Percentiles rank a stretch among this genome's conserved stretches.
phyloP scores from a whole-genome alignment of 2,113 vertebrate species.

The Dromiciops gliroides region DNA sequence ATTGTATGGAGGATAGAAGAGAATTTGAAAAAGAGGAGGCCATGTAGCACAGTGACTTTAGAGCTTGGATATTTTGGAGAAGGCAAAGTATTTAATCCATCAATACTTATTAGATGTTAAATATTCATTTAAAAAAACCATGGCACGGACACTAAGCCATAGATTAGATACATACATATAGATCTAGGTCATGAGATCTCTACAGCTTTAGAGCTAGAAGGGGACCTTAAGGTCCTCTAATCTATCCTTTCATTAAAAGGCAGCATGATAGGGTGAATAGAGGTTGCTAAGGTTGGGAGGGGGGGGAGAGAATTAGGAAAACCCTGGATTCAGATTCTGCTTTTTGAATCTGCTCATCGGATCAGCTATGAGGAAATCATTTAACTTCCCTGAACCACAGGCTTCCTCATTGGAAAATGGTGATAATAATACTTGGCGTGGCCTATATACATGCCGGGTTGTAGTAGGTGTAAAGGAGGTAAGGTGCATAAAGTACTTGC shows the following conservation, averaged over 20 bases:
- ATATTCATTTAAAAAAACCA: not conserved
- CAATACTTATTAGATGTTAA: not conserved
- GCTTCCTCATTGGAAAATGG: not conserved
- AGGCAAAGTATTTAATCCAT: not conserved
- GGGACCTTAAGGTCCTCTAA: not conserved
- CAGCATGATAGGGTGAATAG: not conserved
- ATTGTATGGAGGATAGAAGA: not conserved
- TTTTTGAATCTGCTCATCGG: not conserved
- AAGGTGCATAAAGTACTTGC: not conserved
- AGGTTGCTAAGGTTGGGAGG: not conserved
- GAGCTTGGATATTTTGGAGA: not conserved
- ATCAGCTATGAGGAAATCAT: not conserved
- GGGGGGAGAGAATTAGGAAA: too few species aligned
- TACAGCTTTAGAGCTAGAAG: not conserved
- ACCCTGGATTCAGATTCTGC: not conserved
- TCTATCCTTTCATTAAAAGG: not conserved
- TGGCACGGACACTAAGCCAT: fast-evolving
- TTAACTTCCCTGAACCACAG: not conserved
- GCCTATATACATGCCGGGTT: not conserved
- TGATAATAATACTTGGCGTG: not conserved
- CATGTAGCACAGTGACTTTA: not conserved
- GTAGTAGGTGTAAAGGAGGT: not conserved
- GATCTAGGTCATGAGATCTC: not conserved
- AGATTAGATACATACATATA: not conserved
- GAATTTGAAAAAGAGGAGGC: not conserved